Evolutionary conservation across 1,140 invertebrate species (phyloP).

Genomic region (Anastrepha ludens): DNA sequence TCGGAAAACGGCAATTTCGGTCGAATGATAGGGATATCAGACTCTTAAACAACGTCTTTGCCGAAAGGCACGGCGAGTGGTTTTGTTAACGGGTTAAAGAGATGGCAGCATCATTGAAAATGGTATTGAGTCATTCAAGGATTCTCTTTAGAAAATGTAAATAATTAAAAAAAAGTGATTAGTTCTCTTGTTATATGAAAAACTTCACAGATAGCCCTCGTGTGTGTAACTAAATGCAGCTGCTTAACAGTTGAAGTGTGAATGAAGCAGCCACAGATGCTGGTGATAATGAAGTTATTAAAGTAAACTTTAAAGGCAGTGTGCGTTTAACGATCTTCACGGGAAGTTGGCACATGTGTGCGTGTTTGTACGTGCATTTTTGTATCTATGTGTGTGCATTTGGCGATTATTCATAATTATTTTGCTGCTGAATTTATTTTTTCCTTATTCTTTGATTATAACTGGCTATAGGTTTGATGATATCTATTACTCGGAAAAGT

Average conservation of each 20-base stretch:
- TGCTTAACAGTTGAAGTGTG: background rate
- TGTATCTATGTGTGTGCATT: background rate
- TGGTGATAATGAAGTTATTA: background rate
- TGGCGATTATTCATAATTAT: background rate
- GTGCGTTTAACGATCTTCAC: background rate
- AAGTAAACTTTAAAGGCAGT: background rate
- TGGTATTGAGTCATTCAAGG: too few species aligned
- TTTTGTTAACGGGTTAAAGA: too few species aligned
- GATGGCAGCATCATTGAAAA: too few species aligned
- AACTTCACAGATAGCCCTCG: too few species aligned
- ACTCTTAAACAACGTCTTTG: too few species aligned
- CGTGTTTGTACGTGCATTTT: background rate
- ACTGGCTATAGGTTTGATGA: background rate
- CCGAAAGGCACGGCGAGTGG: too few species aligned
- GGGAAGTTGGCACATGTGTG: too few species aligned
- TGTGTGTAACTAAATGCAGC: background rate
- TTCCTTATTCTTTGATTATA: background rate
- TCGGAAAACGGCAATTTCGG: too few species aligned
- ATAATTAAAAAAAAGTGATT: too few species aligned
- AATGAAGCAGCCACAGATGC: background rate
- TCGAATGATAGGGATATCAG: too few species aligned
- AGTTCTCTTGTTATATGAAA: too few species aligned
- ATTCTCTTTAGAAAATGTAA: too few species aligned
- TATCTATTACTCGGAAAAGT: background rate
- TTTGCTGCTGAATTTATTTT: background rate